Percentiles rank a stretch among this genome's conserved stretches.
phyloP scores from a whole-genome alignment of 2,888 invertebrate genomes.

The Pedicia rivosa region DNA sequence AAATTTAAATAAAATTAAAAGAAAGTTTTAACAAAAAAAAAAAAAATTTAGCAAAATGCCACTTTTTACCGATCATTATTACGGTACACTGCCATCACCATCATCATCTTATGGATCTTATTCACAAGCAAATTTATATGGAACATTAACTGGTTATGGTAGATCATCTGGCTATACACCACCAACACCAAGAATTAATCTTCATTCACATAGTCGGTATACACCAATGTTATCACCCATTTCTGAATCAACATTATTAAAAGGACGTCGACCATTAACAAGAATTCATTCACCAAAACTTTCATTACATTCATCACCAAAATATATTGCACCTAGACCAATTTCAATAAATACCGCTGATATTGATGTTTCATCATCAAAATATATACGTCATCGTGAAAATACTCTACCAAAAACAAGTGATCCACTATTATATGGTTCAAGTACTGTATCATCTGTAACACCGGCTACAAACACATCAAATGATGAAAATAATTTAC shows the following conservation, averaged over 20 bases:
- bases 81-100: constrained; percentile 32
- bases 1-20: background rate
- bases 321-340: constrained; percentile 40
- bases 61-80: constrained; percentile 45
- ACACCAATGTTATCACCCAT: constrained; percentile 62
- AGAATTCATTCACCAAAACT: constrained; percentile 37
- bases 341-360: constrained; percentile 69
- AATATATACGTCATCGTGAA: constrained; percentile 27
- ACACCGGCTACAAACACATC: constrained; percentile 19
- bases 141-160: constrained; percentile 35
- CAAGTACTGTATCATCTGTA: constrained; percentile 17
- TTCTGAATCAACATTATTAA: constrained; percentile 35
- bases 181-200: constrained; percentile 20
- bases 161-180: constrained; percentile 34
- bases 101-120: constrained; percentile 33
- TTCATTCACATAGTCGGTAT: constrained; percentile 35
- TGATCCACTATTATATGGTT: constrained; percentile 13
- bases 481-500: constrained; percentile 16
- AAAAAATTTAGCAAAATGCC: constrained; percentile 35
- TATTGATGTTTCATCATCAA: constrained; percentile 63
- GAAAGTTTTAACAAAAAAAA: background rate
- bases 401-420: background rate
- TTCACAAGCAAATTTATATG: constrained; percentile 33
- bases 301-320: constrained; percentile 31
- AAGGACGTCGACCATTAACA: constrained; percentile 22